Evolutionary conservation across 2,797 vertebrate species (phyloP).

Genomic region (Pelochelys cantorii): DNA sequence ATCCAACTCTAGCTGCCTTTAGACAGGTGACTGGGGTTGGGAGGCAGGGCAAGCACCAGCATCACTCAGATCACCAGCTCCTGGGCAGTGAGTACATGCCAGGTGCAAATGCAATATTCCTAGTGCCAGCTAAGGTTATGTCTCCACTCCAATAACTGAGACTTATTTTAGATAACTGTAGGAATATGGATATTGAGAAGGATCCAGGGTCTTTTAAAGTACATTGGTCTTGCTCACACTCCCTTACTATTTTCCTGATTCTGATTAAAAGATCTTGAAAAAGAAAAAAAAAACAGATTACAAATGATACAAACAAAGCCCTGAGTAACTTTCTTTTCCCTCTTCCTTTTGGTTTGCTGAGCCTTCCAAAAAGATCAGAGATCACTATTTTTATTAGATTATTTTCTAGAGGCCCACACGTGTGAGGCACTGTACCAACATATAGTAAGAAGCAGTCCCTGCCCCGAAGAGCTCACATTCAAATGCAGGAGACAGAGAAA

Average conservation of each 20-base stretch:
- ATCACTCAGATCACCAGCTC: background rate
- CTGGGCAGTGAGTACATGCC: background rate
- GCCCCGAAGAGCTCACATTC: background rate
- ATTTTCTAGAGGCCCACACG: background rate
- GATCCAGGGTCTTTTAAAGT: background rate
- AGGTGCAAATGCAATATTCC: background rate
- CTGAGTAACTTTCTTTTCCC: background rate
- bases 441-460: background rate
- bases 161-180: background rate
- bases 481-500: accelerated
- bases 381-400: background rate
- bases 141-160: background rate
- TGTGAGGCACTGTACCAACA: background rate
- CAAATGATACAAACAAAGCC: background rate
- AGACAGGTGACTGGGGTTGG: accelerated
- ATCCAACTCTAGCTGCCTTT: background rate
- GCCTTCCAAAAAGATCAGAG: background rate
- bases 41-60: background rate
- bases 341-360: background rate
- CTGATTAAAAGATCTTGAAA: background rate
- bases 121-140: background rate
- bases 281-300: background rate
- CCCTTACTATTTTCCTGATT: background rate
- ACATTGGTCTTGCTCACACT: background rate
- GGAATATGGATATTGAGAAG: background rate